Base-by-base conservation (phyloP, 2,797 vertebrate species). In the Falco rusticolus region DNA sequence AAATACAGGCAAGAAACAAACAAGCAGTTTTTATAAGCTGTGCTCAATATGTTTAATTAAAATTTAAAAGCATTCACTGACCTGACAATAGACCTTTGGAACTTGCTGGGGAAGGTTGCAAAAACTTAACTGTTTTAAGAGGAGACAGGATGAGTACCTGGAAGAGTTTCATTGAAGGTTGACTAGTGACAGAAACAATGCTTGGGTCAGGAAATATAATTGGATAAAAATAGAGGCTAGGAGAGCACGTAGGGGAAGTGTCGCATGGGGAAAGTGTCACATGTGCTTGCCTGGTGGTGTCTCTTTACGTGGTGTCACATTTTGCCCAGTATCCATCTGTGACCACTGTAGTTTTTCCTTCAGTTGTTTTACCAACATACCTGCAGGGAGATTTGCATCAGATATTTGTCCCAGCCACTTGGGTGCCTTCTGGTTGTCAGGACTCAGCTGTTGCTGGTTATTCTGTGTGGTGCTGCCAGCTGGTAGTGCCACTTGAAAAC, bases 191-290 rank as follows among this genome's bases (percentile, higher is more conserved):
- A 39, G 41, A n/a, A 89, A 63, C 37, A 74, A 15, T 28, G 41
- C 60, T 82, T 65, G 54, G 75, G 82, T 80, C 93, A 76, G 92
- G 90, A 94, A 94, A 91, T 84, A 63, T 87, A 51, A 43, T 51
- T 2, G 2, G 87, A 59, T 91, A 93, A 96, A 94, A 95, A 83
- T 89, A 95, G 70, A 51, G 82, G 66, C 82, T 96, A 68, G 56
- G 54, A 83, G 75, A 43, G 56, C 64, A 28, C 39, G 76, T 34
- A 8, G 45, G 28, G 75, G 66, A 71, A 41, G 63, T 20, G 65
- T 79, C 5, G 2, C 18, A 5, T 82, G 61, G 45, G 28, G 70
- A 63, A 71, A 41, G 63, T 20, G 65, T 79, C 5, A 2, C 18
- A 5, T 82, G 61, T 57, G 37, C 24, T 90, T 75, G 60, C 56